Base-by-base conservation (phyloP, 2,888 invertebrate species). In the Acanthacorydalis orientalis region DNA sequence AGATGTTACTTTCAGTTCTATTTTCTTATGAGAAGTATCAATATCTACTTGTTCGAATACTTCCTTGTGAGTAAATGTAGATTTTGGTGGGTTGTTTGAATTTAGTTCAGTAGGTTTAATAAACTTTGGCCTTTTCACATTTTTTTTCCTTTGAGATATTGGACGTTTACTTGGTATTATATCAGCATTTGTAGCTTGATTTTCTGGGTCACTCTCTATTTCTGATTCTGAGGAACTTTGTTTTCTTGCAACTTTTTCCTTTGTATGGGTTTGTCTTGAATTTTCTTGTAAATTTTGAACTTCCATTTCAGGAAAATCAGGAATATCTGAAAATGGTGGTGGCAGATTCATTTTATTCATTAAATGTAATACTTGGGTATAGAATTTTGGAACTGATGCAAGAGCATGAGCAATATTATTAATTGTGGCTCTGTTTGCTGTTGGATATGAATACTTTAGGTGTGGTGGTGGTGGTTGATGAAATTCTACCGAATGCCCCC, bases 301-400 rank as follows among this genome's bases (percentile, higher is more conserved):
- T 52, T 70, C 69, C 52, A 64, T 67, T 57, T 67, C 71, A 65
- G 43, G 71, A 65, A 58, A 72, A 68, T 53, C 64, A 43, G 60
- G 62, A 49, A 61, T 58, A 54, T 57, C 53, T 12, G 63, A 73
- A 67, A 95, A 93, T 1, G 95, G 95, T 40, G 82, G 77, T 14
- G 85, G 82, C 44, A 95, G 65, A 62, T 84, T 86, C 90, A 95
- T 90, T 66, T 84, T 86, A 62, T 95, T 95, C 93, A 95, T 93
- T 46, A 95, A 71, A 68, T 95, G 93, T 43, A 95, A 60, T 9
- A 83, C 78, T 73, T 86, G 80, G 1, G 75, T 79, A 60, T 95
- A 95, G 63, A 95, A 86, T 56, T 80, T 78, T 47, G 84, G 83
- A 54, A 87, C 79, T 12, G 75, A 73, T 48, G 81, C 74, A 48